Evolutionary conservation across 2,888 invertebrate species (phyloP), one percentile per base, ranked within the genome.

Genomic region (Epinotia brunnichana): DNA sequence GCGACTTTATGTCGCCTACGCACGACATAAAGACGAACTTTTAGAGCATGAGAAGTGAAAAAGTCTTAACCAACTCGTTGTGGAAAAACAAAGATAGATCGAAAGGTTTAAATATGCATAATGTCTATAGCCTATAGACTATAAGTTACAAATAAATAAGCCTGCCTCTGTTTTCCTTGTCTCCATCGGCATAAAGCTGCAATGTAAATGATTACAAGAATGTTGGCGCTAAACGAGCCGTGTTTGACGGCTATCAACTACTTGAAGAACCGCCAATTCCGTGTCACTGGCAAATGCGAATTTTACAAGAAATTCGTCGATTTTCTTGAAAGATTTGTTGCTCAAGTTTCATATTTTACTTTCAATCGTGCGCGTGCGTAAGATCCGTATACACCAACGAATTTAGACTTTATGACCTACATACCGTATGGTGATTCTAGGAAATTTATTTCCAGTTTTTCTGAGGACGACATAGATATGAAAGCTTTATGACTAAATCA

Each of bases 371-470:
- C 66, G 60, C 66, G 66, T 29, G 60, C 66, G 60, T 54, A 71
- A 59, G 54, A 59, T 51, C 35, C 60, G 35, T 66, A n/a, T n/a
- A 41, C 70, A 53, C 59, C 44, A 44, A 67, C 66, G 39, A 60
- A 67, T 67, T 71, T 71, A 71, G 71, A 61, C 60, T 71, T 71
- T 71, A 71, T 71, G 71, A 71, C 71, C 66, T 71, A 71, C 66
- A 67, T 71, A 67, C 54, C 41, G 44, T 56, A 35, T 64, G n/a
- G n/a, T 66, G 59, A 71, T 71, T 67, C 71, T 60, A 66, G 66
- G 66, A 71, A 74, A 71, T 57, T 67, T 67, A 61, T 71, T 67
- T 66, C n/a, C 29, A 35, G 60, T 48, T 60, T 54, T 66, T 56
- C 24, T 66, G 41, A 66, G 54, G 54, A 54, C 56, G 24, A 41